phyloP scores from a whole-genome alignment of 2,113 vertebrate genomes.

The Tapirus terrestris region DNA sequence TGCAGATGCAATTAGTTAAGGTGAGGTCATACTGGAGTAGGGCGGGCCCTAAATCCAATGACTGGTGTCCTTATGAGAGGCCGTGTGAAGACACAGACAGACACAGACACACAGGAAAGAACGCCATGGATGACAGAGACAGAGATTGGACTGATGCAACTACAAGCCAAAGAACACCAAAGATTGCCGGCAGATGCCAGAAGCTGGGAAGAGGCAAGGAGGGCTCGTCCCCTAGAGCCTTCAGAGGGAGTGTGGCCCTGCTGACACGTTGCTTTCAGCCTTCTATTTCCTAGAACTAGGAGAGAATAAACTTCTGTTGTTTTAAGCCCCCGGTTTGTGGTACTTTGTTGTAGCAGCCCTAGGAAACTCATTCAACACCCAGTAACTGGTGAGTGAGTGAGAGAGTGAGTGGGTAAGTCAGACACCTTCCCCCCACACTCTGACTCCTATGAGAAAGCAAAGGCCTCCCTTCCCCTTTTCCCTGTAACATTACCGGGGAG shows the following conservation, averaged over 20 bases:
- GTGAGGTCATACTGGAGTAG: not conserved
- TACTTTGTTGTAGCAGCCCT: not conserved
- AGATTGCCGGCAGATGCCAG: not conserved
- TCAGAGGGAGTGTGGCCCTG: fast-evolving
- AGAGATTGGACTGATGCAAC: fast-evolving
- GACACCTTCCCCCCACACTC: not conserved
- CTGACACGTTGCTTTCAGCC: not conserved
- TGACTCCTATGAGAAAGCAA: not conserved
- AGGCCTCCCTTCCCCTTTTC: not conserved
- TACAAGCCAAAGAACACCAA: not conserved
- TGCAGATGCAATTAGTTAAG: not conserved
- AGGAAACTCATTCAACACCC: not conserved
- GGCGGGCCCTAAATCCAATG: not conserved
- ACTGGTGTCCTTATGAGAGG: not conserved
- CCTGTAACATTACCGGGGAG: not conserved
- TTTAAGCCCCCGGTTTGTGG: not conserved
- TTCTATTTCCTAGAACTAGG: not conserved
- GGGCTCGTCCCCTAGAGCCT: not conserved
- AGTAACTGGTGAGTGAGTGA: not conserved
- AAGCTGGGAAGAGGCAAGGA: not conserved
- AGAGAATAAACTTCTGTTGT: not conserved
- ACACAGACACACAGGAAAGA: not conserved
- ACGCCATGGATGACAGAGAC: not conserved
- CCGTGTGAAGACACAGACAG: not conserved
- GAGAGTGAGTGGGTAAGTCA: not conserved